Conservation (phyloP, 2,113 vertebrate species). For the Saccopteryx bilineata region DNA sequence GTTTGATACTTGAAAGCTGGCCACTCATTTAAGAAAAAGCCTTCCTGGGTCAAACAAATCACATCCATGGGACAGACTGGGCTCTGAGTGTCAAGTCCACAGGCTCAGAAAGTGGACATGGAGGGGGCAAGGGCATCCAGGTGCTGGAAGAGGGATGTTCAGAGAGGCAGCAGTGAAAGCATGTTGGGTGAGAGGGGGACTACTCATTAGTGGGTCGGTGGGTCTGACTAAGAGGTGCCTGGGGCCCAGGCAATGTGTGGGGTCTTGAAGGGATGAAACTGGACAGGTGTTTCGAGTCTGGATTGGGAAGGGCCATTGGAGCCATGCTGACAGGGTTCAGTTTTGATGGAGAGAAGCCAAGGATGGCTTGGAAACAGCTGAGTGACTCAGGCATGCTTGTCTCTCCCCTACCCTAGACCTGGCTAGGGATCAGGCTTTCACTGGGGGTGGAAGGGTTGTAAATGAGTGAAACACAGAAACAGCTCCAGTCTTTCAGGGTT, state of each 20-base stretch:
- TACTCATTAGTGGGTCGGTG: fast-evolving
- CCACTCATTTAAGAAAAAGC: background rate
- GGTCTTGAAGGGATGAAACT: background rate
- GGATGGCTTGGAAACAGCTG: background rate
- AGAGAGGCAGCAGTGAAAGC: background rate
- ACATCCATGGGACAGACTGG: background rate
- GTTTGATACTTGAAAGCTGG: background rate
- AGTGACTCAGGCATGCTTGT: background rate
- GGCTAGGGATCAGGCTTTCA: background rate
- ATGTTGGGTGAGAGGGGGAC: background rate
- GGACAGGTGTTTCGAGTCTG: background rate
- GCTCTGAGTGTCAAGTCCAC: background rate
- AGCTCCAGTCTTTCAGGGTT: background rate
- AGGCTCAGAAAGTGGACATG: background rate
- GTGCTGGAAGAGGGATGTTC: no score
- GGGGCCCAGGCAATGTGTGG: background rate
- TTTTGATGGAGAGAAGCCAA: background rate
- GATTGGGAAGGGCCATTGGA: background rate
- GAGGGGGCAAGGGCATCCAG: background rate
- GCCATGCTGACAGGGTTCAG: background rate
- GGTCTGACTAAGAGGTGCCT: background rate
- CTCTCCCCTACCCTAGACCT: background rate
- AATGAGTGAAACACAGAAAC: background rate
- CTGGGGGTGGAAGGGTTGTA: background rate
- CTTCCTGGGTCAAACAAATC: background rate